phyloP scores from a whole-genome alignment of 2,888 invertebrate genomes.

The Phragmatobia fuliginosa region DNA sequence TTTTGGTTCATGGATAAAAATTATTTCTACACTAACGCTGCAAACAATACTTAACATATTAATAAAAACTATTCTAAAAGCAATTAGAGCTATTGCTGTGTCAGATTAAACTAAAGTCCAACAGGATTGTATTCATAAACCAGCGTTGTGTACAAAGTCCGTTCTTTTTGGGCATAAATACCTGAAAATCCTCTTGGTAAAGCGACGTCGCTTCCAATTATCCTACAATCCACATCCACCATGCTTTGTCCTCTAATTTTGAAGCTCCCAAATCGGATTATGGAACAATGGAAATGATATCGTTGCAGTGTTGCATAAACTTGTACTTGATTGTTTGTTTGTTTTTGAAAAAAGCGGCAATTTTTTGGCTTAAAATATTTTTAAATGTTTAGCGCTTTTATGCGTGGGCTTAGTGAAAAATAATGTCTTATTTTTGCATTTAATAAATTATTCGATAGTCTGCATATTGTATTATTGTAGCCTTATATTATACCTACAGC shows the following conservation, averaged over 20 bases:
- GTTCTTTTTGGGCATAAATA: constrained; percentile 52
- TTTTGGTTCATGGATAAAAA: too few relatives aligned
- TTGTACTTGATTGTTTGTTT: constrained; percentile 1
- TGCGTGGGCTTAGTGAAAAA: not conserved
- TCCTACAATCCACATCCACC: constrained; percentile 66
- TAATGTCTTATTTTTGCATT: too few relatives aligned
- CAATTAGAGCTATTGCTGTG: constrained; percentile 27
- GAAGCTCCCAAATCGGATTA: constrained; percentile 47
- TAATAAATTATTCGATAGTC: too few relatives aligned
- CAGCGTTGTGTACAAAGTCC: constrained; percentile 40
- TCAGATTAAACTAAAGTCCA: constrained; percentile 48
- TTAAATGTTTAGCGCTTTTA: not conserved
- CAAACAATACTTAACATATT: constrained; percentile 3
- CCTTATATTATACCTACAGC: too few relatives aligned
- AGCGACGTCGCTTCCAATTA: constrained; percentile 60
- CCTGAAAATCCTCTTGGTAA: constrained; percentile 59
- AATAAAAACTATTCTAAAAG: constrained; percentile 14
- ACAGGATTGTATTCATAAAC: constrained; percentile 46
- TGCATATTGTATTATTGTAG: too few relatives aligned
- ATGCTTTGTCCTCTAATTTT: constrained; percentile 59
- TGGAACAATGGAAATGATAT: constrained; percentile 21
- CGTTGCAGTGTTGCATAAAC: constrained; percentile 14
- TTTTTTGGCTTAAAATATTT: not conserved
- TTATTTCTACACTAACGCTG: not conserved
- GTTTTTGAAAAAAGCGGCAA: constrained; percentile 2